Evolutionary conservation across 2,113 vertebrate species (phyloP), one percentile per base, ranked within the genome.

Genomic region (Plestiodon gilberti): DNA sequence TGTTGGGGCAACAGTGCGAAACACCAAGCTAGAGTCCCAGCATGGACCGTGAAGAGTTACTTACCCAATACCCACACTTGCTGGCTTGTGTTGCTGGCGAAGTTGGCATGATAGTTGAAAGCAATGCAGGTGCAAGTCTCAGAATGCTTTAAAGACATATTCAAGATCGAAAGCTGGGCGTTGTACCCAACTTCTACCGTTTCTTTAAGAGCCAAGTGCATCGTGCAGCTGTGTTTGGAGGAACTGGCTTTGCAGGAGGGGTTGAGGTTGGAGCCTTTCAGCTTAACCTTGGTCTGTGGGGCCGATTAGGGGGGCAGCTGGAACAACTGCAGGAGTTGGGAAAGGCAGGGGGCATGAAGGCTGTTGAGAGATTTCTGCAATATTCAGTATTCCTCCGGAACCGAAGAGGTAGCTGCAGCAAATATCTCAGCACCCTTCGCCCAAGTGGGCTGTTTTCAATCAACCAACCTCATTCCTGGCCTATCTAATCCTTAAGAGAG

Each of bases 191-290:
- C 5, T 22, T 2, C 17, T 9, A 14, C 43, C 38, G 78, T 25
- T 38, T 38, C 55, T 64, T 40, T 20, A 76, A 30, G 18, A 43
- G 10, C 82, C 82, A 76, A 4, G 35, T 64, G 38, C 48, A 76
- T 13, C 48, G 14, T 20, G 57, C 25, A 48, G 70, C 30, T 0
- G 57, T 35, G 71, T 48, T n/a, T n/a, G n/a, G n/a, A n/a, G 35
- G 71, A 84, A 18, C n/a, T 25, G 18, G 71, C 71, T 59, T 40
- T 62, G 57, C 82, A 64, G 71, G 25, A 64, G 71, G 76, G 71
- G 35, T 15, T 84, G 82, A 84, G 82, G 52, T 48, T 84, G 71
- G 28, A 62, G 35, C 82, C 82, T n/a, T n/a, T n/a, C 59, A 25
- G 14, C 17, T 20, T 75, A 84, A 23, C 3, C 30, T 6, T 59